These are phyloP conservation scores for Bradypus variegatus DNA, from an alignment of 2,797 vertebrate genomes.

Conservation along the genomic window DNA sequence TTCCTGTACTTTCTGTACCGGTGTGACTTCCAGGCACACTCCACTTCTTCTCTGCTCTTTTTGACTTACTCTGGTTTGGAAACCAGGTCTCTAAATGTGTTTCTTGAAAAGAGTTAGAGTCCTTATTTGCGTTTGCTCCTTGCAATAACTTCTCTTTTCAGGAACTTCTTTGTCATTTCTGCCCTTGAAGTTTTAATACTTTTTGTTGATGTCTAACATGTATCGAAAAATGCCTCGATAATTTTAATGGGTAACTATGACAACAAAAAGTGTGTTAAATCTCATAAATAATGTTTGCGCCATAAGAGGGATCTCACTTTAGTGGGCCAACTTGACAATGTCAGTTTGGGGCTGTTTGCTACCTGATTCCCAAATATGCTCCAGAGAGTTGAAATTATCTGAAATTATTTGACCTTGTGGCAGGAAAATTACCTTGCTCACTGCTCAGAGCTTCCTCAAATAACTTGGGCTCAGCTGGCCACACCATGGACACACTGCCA, in stretches of 20 bases:
- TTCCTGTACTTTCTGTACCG: not conserved
- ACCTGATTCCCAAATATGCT: not conserved
- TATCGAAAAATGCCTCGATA: not conserved
- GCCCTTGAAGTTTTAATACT: not conserved
- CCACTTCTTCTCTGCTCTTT: not conserved
- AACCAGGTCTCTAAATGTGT: not conserved
- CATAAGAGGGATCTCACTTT: not conserved
- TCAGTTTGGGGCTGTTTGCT: not conserved
- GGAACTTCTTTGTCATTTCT: not conserved
- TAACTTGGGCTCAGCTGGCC: not conserved
- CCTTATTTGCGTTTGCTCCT: not conserved
- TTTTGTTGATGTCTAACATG: accelerated
- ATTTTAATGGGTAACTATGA: not conserved
- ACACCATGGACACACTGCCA: not conserved
- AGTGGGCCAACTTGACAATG: not conserved
- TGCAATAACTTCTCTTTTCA: not conserved
- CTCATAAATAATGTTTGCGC: not conserved
- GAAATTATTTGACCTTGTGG: not conserved
- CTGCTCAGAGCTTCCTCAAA: not conserved
- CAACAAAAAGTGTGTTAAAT: not conserved
- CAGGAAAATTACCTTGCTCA: not conserved
- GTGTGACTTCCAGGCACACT: accelerated
- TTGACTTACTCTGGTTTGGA: not conserved
- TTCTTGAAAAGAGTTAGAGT: too few species aligned
- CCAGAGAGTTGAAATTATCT: not conserved